Base-by-base conservation (phyloP, 1,140 invertebrate genomes). In the Stegodyphus dumicola region DNA sequence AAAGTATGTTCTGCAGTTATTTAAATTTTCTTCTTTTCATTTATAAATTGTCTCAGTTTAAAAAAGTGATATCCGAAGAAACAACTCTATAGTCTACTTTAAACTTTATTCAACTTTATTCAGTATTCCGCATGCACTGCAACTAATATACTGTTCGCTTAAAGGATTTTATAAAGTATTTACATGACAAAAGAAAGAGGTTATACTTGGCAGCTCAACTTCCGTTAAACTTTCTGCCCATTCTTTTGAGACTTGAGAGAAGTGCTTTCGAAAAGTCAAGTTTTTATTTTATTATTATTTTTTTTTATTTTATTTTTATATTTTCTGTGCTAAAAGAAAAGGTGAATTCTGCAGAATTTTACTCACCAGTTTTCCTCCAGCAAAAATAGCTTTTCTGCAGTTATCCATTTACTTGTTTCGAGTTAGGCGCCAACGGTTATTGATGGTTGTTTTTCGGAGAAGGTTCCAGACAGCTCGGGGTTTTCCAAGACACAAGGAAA, bases 391-490 rank as follows among this genome's bases (percentile, higher is more conserved):
- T n/a, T 17, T 64, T 76, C 49, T 76, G 54, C 54, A n/a, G 15
- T 11, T 60, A 6, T 64, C 64, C 17, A 60, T 60, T 15, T 15
- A 13, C 60, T 33, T 17, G 18, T 76, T 49, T 49, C 18, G 64
- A 76, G 74, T 76, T 76, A 76, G 64, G 74, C 18, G 74, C 54
- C 74, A 76, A 76, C 74, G 64, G 48, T 64, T 76, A 76, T 76
- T 76, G 64, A 76, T 76, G 74, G 54, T 76, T 64, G 53, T 76
- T 76, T 76, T 74, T 76, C 64, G 56, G 74, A 56, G 74, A 49
- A 15, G 54, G 64, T 76, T 76, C 74, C 74, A 76, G 56, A 0
- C 74, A 33, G 33, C 33, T 33, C 33, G 33, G 33, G 33, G 33
- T 33, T 33, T 33, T 33, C 33, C 33, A 33, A 33, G 33, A 33